Percentiles rank a stretch among this genome's conserved stretches.
These are phyloP conservation scores for Ormyrus labotus DNA, from an alignment of 2,888 invertebrate genomes.

Conservation along the genomic window DNA sequence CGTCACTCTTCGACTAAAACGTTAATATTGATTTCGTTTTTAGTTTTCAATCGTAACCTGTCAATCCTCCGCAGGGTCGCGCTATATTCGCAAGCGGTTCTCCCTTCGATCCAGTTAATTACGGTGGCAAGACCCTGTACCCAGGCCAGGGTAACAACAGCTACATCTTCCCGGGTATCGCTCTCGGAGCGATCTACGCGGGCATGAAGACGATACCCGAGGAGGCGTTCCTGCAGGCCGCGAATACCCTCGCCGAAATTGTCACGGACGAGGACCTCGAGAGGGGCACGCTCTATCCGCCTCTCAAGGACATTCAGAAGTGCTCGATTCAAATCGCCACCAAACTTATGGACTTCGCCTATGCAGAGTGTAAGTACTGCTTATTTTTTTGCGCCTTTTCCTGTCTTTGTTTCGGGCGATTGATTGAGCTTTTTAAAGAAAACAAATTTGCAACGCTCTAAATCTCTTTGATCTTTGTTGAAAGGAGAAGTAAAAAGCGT, in stretches of 20 bases:
- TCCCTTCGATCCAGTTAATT: slow-evolving; percentile 91
- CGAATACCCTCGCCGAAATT: slow-evolving; percentile 88
- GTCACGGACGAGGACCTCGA: slow-evolving; percentile 89
- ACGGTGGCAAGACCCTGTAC: slow-evolving; percentile 86
- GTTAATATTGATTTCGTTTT: no score
- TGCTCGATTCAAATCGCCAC: slow-evolving; percentile 93
- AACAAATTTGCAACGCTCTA: no score
- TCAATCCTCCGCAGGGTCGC: slow-evolving; percentile 81
- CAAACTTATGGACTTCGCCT: slow-evolving; percentile 88
- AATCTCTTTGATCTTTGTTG: no score
- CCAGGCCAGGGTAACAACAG: slow-evolving; percentile 99
- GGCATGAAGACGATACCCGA: slow-evolving; percentile 94
- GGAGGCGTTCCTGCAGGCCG: slow-evolving; percentile 93
- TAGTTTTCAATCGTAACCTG: no score
- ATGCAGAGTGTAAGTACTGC: slow-evolving; percentile 80
- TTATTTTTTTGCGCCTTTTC: no score
- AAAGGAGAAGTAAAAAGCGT: no score
- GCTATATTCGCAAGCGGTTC: slow-evolving; percentile 97
- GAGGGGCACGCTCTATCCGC: slow-evolving; percentile 94
- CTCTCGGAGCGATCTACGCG: slow-evolving; percentile 91
- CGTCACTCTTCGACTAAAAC: no score
- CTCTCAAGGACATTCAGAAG: slow-evolving; percentile 87
- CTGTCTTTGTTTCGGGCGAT: no score
- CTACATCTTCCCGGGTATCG: slow-evolving; percentile 98
- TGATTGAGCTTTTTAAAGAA: no score